Evolutionary conservation across 2,113 vertebrate species (phyloP), one percentile per base, ranked within the genome.

Genomic region (Chitala chitala): DNA sequence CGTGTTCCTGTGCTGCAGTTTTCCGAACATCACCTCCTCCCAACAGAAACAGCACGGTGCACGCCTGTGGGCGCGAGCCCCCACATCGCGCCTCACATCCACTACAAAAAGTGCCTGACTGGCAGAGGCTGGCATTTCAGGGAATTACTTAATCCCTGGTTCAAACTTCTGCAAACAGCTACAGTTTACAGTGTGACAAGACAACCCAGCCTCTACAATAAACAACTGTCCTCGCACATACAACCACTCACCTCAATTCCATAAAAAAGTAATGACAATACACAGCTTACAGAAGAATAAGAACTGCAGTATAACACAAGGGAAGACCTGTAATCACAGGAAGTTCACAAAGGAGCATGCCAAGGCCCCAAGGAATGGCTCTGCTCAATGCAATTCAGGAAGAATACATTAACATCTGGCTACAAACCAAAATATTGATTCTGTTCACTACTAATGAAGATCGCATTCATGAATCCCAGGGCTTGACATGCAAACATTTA

Each of bases 401-500:
- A 71, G 24, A 20, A 8, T 24, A 73, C 55, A 73, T 36, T n/a
- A 64, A 73, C 58, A 73, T 20, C 15, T 50, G 26, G 6, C 64
- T 29, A 48, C 33, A 50, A 17, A n/a, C 29, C 31, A 20, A 22
- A 20, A 58, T 58, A 70, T 51, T 70, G 46, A 70, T 50, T 69
- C 66, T 31, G 24, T 48, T 50, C 44, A 66, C n/a, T 44, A 38
- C 40, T 42, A 66, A 44, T 66, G 36, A 66, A 66, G 38, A 66
- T 66, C 36, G 26, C 22, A 46, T n/a, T 44, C 38, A 66, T n/a
- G 24, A 66, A 8, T 24, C n/a, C 46, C 64, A 66, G 22, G 64
- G 44, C 64, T 59, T 54, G 56, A 65, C 74, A 73, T 74, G 73
- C 53, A 36, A 73, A 71, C 53, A 76, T 44, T 40, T 51, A 63